phyloP scores from a whole-genome alignment of 1,140 invertebrate species.

The Chironomus tepperi region DNA sequence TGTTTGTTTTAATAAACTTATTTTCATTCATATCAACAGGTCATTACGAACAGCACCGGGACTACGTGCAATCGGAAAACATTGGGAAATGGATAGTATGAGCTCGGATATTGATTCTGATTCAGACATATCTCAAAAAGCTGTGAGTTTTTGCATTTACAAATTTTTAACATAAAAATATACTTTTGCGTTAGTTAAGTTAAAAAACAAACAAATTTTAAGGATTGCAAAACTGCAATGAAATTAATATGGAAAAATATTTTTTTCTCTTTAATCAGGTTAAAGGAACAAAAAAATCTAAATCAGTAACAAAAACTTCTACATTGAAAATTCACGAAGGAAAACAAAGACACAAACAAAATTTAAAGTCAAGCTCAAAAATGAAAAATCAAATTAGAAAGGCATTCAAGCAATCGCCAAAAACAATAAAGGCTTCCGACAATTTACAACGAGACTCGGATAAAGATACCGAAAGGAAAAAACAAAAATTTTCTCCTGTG shows the following conservation, averaged over 20 bases:
- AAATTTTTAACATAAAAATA: too few species aligned
- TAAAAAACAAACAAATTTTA: too few species aligned
- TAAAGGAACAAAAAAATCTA: constrained; percentile 41
- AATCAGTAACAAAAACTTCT: constrained; percentile 31
- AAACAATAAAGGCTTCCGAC: constrained; percentile 19
- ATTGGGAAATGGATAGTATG: constrained; percentile 67
- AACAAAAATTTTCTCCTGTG: constrained; percentile 22
- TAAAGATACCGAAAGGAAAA: constrained; percentile 19
- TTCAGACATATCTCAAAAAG: constrained; percentile 25
- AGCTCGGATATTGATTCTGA: constrained; percentile 42
- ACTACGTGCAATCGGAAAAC: constrained; percentile 64
- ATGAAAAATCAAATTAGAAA: constrained; percentile 26
- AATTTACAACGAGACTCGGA: not conserved
- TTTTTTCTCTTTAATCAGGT: constrained; percentile 29
- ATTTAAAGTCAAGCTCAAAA: not conserved
- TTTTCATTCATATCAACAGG: constrained; percentile 31
- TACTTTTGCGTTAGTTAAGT: too few species aligned
- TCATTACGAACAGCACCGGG: constrained; percentile 63
- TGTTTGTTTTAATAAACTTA: not conserved
- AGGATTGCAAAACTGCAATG: not conserved
- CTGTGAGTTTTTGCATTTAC: not conserved
- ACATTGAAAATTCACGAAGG: not conserved
- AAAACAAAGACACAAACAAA: not conserved
- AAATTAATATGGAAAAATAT: not conserved
- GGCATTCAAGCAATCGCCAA: constrained; percentile 28